These are phyloP conservation scores for Cosmia pyralina DNA, from an alignment of 2,888 invertebrate genomes.

Conservation along the genomic window DNA sequence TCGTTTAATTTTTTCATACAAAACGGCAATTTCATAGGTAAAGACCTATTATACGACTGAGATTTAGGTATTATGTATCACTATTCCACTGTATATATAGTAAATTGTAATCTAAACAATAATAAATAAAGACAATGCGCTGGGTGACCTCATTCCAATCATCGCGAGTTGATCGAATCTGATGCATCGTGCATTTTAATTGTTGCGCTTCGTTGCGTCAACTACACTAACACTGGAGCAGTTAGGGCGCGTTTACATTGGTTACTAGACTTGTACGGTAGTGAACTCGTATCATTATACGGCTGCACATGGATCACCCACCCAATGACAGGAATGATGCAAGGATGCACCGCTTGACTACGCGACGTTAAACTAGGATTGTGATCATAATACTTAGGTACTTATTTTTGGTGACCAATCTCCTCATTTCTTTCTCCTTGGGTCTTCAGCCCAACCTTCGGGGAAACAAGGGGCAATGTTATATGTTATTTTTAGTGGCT, in stretches of 20 bases:
- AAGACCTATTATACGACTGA: too few relatives aligned
- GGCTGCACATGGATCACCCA: neutral
- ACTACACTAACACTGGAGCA: slow-evolving; percentile 60
- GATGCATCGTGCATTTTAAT: slow-evolving; percentile 77
- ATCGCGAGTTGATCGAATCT: slow-evolving; percentile 73
- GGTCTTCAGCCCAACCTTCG: too few relatives aligned
- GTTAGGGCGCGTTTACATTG: slow-evolving; percentile 29
- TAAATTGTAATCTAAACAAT: slow-evolving; percentile 73
- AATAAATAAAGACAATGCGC: slow-evolving; percentile 77
- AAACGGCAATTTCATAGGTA: too few relatives aligned
- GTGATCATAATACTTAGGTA: neutral
- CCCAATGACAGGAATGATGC: neutral
- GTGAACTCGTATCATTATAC: neutral
- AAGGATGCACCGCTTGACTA: neutral
- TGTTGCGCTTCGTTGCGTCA: slow-evolving; percentile 69
- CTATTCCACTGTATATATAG: too few relatives aligned
- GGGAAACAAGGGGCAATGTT: too few relatives aligned
- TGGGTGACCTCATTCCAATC: slow-evolving; percentile 78
- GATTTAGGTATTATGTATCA: slow-evolving; percentile 5
- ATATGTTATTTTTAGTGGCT: too few relatives aligned
- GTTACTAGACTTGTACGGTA: slow-evolving; percentile 13
- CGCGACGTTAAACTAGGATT: neutral
- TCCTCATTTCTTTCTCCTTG: too few relatives aligned
- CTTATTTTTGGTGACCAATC: neutral
- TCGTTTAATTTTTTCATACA: too few relatives aligned